phyloP scores from a whole-genome alignment of 2,797 vertebrate genomes.

The Mus spretus region DNA sequence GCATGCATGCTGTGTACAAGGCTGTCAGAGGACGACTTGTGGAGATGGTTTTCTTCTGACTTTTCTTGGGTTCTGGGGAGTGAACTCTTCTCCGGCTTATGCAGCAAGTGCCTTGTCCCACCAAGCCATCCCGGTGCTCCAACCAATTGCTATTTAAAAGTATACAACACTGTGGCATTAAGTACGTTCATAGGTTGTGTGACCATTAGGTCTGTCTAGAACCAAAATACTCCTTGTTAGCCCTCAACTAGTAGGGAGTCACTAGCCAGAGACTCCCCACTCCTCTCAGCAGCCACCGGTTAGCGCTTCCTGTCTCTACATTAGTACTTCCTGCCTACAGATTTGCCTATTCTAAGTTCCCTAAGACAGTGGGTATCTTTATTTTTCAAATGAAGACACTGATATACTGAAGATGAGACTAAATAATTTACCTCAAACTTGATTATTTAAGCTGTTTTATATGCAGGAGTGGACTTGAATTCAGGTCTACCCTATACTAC shows the following conservation, averaged over 20 bases:
- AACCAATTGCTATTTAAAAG: neutral
- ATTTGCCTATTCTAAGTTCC: neutral
- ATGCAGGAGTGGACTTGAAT: neutral
- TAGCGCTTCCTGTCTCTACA: neutral
- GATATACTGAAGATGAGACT: neutral
- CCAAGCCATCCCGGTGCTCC: neutral
- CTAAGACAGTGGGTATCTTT: too few relatives aligned
- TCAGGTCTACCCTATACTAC: neutral
- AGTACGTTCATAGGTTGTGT: too few relatives aligned
- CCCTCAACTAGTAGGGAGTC: too few relatives aligned
- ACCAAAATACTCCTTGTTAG: neutral
- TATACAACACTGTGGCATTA: neutral
- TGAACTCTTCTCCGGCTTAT: neutral
- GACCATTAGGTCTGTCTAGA: neutral
- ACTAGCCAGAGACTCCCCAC: too few relatives aligned
- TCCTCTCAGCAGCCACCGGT: neutral
- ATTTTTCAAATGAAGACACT: neutral
- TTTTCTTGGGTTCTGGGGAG: too few relatives aligned
- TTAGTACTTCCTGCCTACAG: too few relatives aligned
- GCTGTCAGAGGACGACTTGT: neutral
- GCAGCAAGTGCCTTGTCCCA: too few relatives aligned
- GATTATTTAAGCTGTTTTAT: neutral
- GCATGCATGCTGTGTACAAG: neutral
- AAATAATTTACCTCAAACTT: neutral
- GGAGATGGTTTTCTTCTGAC: too few relatives aligned